Conservation (phyloP, 2,888 invertebrate species). For the Cantharis flavilabris region DNA sequence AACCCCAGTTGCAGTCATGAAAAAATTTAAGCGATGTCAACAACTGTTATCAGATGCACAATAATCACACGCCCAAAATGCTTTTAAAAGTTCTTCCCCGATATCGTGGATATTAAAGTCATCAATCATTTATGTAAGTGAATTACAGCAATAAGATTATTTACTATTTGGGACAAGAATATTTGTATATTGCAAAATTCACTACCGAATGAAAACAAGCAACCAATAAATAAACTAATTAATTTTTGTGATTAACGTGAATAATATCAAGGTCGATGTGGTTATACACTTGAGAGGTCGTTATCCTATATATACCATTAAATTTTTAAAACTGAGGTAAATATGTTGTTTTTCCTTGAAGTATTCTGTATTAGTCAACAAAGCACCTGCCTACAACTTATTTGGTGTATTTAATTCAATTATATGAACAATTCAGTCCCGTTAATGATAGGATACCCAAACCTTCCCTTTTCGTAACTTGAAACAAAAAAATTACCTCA, state of each 20-base stretch:
- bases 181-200: not conserved
- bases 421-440: not conserved
- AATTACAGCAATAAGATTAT: not conserved
- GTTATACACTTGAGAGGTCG: slow-evolving; percentile 11
- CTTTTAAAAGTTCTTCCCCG: not conserved
- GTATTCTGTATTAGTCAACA: not conserved
- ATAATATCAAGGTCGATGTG: slow-evolving; percentile 11
- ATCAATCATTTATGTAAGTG: not conserved
- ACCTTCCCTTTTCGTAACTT: not conserved
- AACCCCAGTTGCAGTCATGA: not conserved
- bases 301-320: slow-evolving; percentile 3
- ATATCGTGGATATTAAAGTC: not conserved
- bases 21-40: not conserved
- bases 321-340: slow-evolving; percentile 11
- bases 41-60: not conserved
- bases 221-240: not conserved
- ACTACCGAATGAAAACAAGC: not conserved
- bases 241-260: slow-evolving; percentile 6
- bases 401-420: not conserved
- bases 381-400: not conserved
- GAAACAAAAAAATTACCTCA: not conserved
- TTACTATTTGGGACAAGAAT: not conserved
- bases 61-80: not conserved
- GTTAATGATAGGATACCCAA: not conserved
- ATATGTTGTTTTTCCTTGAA: not conserved